Conservation (phyloP, 1,140 invertebrate species). For the Macrotrachela quadricornifera region DNA sequence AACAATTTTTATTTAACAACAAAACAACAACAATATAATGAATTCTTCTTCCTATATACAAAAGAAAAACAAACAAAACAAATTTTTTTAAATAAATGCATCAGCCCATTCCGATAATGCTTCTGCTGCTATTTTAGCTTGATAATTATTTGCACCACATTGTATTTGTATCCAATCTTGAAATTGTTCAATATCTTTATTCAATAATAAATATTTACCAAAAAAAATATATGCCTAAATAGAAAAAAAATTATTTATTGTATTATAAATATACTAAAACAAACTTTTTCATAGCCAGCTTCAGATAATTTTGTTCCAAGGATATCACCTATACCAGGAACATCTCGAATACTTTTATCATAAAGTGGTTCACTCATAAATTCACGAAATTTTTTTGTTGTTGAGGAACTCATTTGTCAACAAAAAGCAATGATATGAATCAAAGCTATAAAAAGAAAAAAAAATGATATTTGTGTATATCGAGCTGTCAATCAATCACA, state of each 20-base stretch:
- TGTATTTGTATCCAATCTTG: constrained; percentile 88
- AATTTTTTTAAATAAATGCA: no score
- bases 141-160: constrained; percentile 4
- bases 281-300: constrained; percentile 29
- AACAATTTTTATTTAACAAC: no score
- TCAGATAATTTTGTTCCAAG: constrained; percentile 20
- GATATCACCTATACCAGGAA: constrained; percentile 28
- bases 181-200: constrained; percentile 85
- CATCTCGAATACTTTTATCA: constrained; percentile 25
- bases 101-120: no score
- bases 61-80: no score
- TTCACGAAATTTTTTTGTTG: constrained; percentile 27
- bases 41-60: no score
- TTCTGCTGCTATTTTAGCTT: background rate
- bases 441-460: no score
- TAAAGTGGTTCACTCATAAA: constrained; percentile 32
- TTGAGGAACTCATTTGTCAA: background rate
- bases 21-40: no score
- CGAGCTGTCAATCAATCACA: no score
- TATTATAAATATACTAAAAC: background rate
- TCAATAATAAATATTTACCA: constrained; percentile 84
- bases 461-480: no score
- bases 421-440: no score
- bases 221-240: constrained; percentile 82
- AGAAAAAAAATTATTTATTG: constrained; percentile 6